phyloP scores from a whole-genome alignment of 1,140 invertebrate genomes.

The Pemphigus obesinymphae region DNA sequence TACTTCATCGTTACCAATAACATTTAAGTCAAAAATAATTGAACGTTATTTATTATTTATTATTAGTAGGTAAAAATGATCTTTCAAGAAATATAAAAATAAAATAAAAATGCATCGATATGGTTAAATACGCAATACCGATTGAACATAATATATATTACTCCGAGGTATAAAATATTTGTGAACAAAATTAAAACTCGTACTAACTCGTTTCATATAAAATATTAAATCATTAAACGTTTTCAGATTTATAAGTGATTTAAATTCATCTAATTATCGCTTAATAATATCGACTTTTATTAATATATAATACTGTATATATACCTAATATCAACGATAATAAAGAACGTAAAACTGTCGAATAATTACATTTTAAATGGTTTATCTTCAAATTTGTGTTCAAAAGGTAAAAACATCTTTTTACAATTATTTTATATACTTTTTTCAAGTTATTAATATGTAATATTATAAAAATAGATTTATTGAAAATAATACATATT shows the following conservation, averaged over 20 bases:
- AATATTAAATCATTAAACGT: not conserved
- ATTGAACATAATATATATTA: not conserved
- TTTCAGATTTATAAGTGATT: not conserved
- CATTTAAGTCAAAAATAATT: not conserved
- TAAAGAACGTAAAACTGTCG: no score
- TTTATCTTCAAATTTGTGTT: no score
- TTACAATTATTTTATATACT: no score
- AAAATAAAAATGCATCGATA: not conserved
- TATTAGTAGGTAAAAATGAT: not conserved
- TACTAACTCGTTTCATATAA: not conserved
- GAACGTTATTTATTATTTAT: not conserved
- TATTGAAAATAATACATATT: no score
- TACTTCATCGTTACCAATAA: not conserved
- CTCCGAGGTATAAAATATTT: not conserved
- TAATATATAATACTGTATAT: no score
- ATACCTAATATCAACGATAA: no score
- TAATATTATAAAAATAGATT: no score
- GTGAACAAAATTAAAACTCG: not conserved
- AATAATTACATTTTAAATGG: no score
- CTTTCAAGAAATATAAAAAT: not conserved
- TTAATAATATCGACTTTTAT: no score
- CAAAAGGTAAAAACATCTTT: no score
- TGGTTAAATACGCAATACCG: not conserved
- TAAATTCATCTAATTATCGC: not conserved
- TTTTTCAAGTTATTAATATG: no score